These are phyloP conservation scores for Leuciscus idus DNA, from an alignment of 2,113 vertebrate species.

Conservation along the genomic window DNA sequence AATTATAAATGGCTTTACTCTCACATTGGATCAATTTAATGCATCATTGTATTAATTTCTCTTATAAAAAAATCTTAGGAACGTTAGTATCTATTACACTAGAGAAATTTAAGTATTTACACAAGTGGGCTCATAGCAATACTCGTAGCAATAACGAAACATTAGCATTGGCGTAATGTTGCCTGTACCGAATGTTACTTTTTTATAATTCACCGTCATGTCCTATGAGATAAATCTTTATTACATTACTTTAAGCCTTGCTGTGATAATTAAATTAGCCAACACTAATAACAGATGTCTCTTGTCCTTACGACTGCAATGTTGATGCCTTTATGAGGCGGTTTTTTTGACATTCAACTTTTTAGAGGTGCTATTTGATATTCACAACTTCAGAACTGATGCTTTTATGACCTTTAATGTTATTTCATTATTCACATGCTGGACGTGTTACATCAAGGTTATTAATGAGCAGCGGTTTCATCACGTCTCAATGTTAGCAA, in stretches of 20 bases:
- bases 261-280: slow-evolving; percentile 50
- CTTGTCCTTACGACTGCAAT: background rate
- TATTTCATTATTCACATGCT: background rate
- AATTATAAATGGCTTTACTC: background rate
- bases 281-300: slow-evolving; percentile 44
- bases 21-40: background rate
- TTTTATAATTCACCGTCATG: slow-evolving; percentile 12
- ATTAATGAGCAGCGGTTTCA: slow-evolving; percentile 11
- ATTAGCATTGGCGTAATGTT: slow-evolving; percentile 11
- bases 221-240: slow-evolving; percentile 49
- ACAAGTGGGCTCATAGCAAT: background rate
- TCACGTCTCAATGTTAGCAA: slow-evolving; percentile 23
- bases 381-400: background rate
- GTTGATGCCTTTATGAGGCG: background rate
- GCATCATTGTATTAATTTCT: background rate
- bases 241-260: slow-evolving; percentile 45
- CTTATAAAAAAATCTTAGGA: background rate
- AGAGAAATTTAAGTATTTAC: background rate
- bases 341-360: slow-evolving; percentile 6
- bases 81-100: background rate
- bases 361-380: slow-evolving; percentile 2
- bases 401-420: slow-evolving; percentile 26
- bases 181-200: slow-evolving; percentile 26
- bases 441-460: background rate
- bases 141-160: background rate